These are phyloP conservation scores for Trichomycterus rosablanca DNA, from an alignment of 2,113 vertebrate genomes.

Conservation along the genomic window DNA sequence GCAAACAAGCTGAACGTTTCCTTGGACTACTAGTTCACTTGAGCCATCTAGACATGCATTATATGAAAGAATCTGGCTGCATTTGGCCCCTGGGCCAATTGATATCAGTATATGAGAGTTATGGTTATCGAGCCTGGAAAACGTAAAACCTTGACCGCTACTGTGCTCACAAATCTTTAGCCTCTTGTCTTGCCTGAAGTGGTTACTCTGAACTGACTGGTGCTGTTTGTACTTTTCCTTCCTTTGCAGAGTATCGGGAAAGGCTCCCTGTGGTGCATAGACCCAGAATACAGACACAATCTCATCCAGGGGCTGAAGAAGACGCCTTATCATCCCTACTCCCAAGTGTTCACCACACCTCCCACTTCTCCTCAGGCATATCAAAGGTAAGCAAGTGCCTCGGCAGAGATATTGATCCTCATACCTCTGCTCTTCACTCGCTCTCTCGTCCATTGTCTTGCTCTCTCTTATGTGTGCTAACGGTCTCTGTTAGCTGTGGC, in stretches of 20 bases:
- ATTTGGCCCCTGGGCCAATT: no score
- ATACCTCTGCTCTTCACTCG: slow-evolving; percentile 39
- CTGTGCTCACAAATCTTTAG: background rate
- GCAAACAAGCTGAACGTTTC: no score
- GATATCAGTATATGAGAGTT: no score
- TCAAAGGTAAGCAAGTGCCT: slow-evolving; percentile 78
- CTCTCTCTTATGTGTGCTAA: slow-evolving; percentile 37
- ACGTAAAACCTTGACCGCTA: slow-evolving; percentile 8
- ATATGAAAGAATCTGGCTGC: no score
- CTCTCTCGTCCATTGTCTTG: slow-evolving; percentile 34
- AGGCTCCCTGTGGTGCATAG: slow-evolving; percentile 99
- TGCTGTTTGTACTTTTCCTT: slow-evolving; percentile 23
- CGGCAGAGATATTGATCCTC: slow-evolving; percentile 29
- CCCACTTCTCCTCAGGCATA: slow-evolving; percentile 88
- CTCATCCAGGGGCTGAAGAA: slow-evolving; percentile 99
- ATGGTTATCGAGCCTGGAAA: no score
- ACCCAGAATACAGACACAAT: slow-evolving; percentile 98
- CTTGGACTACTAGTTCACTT: no score
- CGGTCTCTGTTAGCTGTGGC: slow-evolving; percentile 21
- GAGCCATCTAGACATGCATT: no score
- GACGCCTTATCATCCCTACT: slow-evolving; percentile 95
- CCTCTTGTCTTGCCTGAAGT: slow-evolving; percentile 6
- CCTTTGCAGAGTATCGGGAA: slow-evolving; percentile 89
- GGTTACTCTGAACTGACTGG: slow-evolving; percentile 24
- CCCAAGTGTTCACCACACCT: slow-evolving; percentile 77